These are phyloP conservation scores for Pinna nobilis DNA, from an alignment of 1,140 invertebrate species.

Conservation along the genomic window DNA sequence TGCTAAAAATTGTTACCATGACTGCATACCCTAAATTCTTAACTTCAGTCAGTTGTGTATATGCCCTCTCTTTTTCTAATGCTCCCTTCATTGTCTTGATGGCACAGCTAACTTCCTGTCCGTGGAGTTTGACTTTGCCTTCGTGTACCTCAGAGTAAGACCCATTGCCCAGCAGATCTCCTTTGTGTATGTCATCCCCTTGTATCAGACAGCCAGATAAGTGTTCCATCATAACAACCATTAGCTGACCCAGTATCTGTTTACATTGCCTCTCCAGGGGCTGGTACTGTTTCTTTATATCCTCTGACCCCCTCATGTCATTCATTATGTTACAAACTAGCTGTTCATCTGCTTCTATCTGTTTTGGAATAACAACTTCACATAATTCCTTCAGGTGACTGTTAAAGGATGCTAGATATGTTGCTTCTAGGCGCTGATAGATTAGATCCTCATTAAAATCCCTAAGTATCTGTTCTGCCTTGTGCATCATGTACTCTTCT, in stretches of 20 bases:
- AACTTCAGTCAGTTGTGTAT: slow-evolving; percentile 46
- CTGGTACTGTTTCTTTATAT: slow-evolving; percentile 34
- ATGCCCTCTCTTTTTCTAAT: slow-evolving; percentile 23
- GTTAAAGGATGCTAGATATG: slow-evolving; percentile 40
- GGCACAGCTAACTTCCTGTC: slow-evolving; percentile 20
- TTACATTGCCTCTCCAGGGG: slow-evolving; percentile 34
- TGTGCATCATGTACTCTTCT: slow-evolving; percentile 36
- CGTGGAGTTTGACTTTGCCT: slow-evolving; percentile 18
- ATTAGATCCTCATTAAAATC: slow-evolving; percentile 32
- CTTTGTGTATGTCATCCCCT: slow-evolving; percentile 5
- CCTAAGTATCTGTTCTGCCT: slow-evolving; percentile 28
- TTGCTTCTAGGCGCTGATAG: slow-evolving; percentile 24
- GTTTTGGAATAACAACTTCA: slow-evolving; percentile 44
- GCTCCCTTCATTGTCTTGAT: slow-evolving; percentile 36
- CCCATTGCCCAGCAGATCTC: slow-evolving; percentile 30
- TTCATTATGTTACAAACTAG: slow-evolving; percentile 38
- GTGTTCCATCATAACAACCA: slow-evolving; percentile 34
- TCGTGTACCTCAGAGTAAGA: slow-evolving; percentile 40
- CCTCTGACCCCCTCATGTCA: slow-evolving; percentile 37
- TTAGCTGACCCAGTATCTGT: slow-evolving; percentile 33
- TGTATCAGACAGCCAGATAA: slow-evolving; percentile 27
- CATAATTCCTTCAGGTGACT: slow-evolving; percentile 40
- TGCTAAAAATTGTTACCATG: not conserved
- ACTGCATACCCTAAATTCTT: slow-evolving; percentile 17
- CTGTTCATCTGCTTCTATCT: slow-evolving; percentile 44